These are phyloP conservation scores for Semotilus atromaculatus DNA, from an alignment of 2,797 vertebrate genomes.

Conservation along the genomic window DNA sequence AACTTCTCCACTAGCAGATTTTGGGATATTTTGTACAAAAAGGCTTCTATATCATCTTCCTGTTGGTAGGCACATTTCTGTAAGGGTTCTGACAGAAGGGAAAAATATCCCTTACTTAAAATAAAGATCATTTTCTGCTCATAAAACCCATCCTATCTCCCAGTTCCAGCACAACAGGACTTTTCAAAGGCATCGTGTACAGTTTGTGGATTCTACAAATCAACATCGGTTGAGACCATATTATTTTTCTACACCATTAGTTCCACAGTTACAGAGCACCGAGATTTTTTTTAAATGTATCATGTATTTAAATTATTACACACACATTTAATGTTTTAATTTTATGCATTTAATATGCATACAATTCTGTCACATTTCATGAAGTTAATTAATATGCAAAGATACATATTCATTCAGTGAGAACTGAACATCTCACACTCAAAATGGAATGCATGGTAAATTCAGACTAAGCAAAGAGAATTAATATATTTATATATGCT, in stretches of 20 bases:
- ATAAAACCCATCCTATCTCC: neutral
- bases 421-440: neutral
- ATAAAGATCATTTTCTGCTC: neutral
- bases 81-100: neutral
- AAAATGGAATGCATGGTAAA: neutral
- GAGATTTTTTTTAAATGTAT: neutral
- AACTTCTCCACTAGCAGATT: neutral
- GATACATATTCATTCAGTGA: neutral
- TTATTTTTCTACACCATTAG: neutral
- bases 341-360: neutral
- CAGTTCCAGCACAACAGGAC: neutral
- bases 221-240: neutral
- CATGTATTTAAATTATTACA: neutral
- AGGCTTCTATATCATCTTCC: neutral
- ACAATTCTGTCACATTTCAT: neutral
- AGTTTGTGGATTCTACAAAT: neutral
- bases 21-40: neutral
- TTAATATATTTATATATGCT: neutral
- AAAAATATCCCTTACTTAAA: neutral
- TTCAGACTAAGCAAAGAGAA: neutral
- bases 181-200: neutral
- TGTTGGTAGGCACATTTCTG: neutral
- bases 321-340: neutral
- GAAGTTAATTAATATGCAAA: neutral
- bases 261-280: neutral